Evolutionary conservation across 2,113 vertebrate genomes (phyloP).

Genomic region (Chelonoidis abingdonii): DNA sequence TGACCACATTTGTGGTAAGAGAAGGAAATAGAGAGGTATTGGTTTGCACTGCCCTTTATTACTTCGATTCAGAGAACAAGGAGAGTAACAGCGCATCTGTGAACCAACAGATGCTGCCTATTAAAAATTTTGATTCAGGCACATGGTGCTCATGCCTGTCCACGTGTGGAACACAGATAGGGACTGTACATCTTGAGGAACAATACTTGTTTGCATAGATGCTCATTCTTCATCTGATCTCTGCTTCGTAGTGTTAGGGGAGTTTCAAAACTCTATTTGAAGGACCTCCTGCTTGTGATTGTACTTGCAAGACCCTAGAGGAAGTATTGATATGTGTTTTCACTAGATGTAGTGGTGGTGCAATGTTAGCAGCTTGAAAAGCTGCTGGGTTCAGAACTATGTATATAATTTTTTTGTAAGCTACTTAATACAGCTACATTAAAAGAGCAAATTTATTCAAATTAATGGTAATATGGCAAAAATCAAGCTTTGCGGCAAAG

Average conservation of each 20-base stretch:
- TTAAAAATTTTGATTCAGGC: too few relatives aligned
- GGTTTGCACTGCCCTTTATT: too few relatives aligned
- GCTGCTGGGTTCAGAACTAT: not conserved
- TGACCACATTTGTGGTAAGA: too few relatives aligned
- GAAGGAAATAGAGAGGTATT: too few relatives aligned
- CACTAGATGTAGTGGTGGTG: not conserved
- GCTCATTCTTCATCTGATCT: not conserved
- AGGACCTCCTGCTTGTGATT: not conserved
- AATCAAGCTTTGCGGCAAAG: not conserved
- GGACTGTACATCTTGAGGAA: too few relatives aligned
- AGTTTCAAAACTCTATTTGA: not conserved
- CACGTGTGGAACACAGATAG: too few relatives aligned
- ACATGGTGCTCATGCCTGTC: too few relatives aligned
- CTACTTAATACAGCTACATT: not conserved
- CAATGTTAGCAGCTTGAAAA: not conserved
- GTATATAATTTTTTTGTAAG: not conserved
- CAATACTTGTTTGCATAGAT: not conserved
- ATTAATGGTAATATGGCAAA: not conserved
- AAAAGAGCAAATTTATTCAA: not conserved
- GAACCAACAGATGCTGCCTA: too few relatives aligned
- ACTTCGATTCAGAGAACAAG: too few relatives aligned
- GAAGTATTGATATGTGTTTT: not conserved
- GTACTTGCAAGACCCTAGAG: not conserved
- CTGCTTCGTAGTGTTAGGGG: accelerated
- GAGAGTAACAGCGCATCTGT: too few relatives aligned